Base-by-base conservation (phyloP, 2,888 invertebrate species). In the Drosophila peninsularis region DNA sequence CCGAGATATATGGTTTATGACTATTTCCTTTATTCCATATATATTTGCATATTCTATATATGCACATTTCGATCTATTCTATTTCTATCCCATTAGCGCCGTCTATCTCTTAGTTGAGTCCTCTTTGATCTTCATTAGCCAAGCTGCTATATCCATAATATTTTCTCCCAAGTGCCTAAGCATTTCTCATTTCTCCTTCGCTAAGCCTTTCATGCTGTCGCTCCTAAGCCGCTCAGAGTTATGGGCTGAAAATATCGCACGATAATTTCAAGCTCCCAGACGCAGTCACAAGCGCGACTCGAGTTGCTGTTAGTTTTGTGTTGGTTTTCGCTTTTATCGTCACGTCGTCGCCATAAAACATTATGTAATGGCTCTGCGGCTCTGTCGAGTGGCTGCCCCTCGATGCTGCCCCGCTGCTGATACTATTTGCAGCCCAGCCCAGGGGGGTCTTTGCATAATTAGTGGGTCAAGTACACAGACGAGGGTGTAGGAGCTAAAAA, bases 401-500 rank as follows among this genome's bases (percentile, higher is more conserved):
- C 30, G 19, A 2, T 5, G 39, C 54, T 24, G 55, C 54, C 55
- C 24, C 42, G 34, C 30, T 13, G 17, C n/a, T 10, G 36, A 62
- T 64, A 49, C 55, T 41, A 13, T 24, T 30, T 45, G 53, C 50
- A 68, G 34, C 45, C 34, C 52, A n/a, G 21, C 49, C 34, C 49
- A 9, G 21, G 13, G n/a, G 30, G 53, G 49, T 3, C 49, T 41
- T 34, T 41, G 80, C 62, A 73, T 78, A 74, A 71, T 82, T 82
- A 81, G 71, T 88, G 83, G 85, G 85, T 85, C 85, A 85, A 85
- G 85, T 83, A 75, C 58, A 60, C 24, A 39, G 47, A 39, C 24
- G 3, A 7, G 39, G 19, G 42, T 49, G 61, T 62, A 58, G 27
- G 21, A 55, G 62, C 50, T 39, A 42, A 49, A 32, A 36, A 42